Conservation (phyloP, 2,113 vertebrate species). For the Eolophus roseicapilla region DNA sequence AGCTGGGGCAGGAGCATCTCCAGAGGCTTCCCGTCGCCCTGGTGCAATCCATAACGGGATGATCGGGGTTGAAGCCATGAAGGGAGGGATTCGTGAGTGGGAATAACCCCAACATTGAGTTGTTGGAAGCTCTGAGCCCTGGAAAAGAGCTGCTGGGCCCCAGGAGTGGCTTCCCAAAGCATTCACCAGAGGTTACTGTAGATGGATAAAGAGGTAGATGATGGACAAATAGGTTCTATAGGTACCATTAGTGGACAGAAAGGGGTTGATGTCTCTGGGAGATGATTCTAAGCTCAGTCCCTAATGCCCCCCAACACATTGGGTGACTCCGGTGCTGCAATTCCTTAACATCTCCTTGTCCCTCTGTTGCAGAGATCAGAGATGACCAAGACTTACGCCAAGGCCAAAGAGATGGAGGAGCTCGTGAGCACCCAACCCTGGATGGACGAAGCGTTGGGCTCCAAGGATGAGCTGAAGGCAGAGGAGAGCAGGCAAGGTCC, state of each 20-base stretch:
- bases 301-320: accelerated
- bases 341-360: neutral
- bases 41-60: accelerated
- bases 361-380: constrained; percentile 72
- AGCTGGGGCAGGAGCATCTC: neutral
- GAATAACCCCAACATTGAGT: neutral
- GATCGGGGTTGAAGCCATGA: accelerated
- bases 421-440: constrained; percentile 82
- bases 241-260: neutral
- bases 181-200: accelerated
- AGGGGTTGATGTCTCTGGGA: neutral
- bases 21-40: neutral
- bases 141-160: neutral
- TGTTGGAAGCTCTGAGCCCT: neutral
- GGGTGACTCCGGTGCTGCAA: neutral
- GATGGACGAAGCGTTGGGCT: constrained; percentile 79
- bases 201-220: neutral
- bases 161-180: accelerated
- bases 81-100: accelerated
- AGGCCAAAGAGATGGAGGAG: constrained; percentile 80
- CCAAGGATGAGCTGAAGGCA: constrained; percentile 83
- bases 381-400: constrained; percentile 83
- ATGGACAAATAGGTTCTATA: neutral
- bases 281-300: neutral
- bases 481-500: constrained; percentile 68